Percentiles rank a stretch among this genome's conserved stretches.
Conservation (phyloP, 1,140 invertebrate species). For the Drosophila subpulchrella region DNA sequence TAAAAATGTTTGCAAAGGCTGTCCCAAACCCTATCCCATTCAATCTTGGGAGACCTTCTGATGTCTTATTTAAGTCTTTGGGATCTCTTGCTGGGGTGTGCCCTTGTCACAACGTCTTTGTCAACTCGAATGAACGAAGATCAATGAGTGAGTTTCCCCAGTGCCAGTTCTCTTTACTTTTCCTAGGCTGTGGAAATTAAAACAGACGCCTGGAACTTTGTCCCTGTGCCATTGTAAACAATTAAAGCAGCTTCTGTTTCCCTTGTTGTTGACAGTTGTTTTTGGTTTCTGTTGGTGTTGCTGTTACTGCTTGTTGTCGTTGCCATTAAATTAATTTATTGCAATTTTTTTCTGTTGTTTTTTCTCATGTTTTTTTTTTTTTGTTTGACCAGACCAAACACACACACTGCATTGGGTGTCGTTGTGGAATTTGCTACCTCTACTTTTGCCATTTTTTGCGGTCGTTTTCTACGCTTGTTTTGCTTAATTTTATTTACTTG, state of each 20-base stretch:
- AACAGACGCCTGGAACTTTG: constrained; percentile 14
- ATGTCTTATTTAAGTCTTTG: neutral
- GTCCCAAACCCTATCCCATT: neutral
- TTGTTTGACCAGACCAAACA: constrained; percentile 34
- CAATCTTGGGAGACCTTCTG: neutral
- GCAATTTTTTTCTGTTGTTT: constrained; percentile 27
- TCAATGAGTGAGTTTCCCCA: constrained; percentile 25
- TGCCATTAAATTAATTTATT: constrained; percentile 68
- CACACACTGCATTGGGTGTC: constrained; percentile 15
- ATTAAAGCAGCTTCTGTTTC: constrained; percentile 54
- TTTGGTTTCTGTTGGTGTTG: constrained; percentile 7
- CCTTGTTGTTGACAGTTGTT: constrained; percentile 25
- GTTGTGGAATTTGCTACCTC: constrained; percentile 14
- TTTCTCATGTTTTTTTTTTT: constrained; percentile 16
- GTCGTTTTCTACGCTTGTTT: constrained; percentile 7
- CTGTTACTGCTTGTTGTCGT: constrained; percentile 26
- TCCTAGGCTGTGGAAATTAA: constrained; percentile 12
- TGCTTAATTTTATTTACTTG: constrained; percentile 21
- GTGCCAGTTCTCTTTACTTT: constrained; percentile 7
- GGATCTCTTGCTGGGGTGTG: neutral
- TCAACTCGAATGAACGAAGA: constrained; percentile 23
- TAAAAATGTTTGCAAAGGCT: neutral
- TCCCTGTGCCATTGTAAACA: constrained; percentile 35
- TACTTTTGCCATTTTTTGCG: constrained; percentile 2
- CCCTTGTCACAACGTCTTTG: constrained; percentile 6